Evolutionary conservation across 2,888 invertebrate species (phyloP).

Genomic region (Papilio gigon): DNA sequence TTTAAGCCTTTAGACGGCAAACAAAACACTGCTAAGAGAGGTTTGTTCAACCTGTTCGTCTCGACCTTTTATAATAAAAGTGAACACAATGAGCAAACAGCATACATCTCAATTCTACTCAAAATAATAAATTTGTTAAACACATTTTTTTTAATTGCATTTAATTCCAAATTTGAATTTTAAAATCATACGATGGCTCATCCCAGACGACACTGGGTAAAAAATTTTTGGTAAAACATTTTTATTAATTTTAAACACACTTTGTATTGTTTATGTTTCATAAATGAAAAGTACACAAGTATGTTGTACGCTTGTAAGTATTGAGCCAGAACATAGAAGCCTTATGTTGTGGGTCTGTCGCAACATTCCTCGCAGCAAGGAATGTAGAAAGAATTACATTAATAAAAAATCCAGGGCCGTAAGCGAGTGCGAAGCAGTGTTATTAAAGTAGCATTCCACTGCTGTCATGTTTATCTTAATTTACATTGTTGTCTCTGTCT

Average conservation of each 20-base stretch:
- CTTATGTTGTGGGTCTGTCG: conserved; percentile 55
- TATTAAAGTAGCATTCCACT: too few relatives aligned
- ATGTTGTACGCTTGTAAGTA: not conserved
- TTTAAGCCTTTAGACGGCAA: not conserved
- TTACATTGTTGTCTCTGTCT: too few relatives aligned
- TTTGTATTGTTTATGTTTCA: not conserved
- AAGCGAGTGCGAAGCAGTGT: conserved; percentile 33
- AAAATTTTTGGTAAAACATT: too few relatives aligned
- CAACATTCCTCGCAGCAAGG: conserved; percentile 56
- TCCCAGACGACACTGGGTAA: not conserved
- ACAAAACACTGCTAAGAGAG: not conserved
- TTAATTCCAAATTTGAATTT: not conserved
- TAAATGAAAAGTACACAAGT: not conserved
- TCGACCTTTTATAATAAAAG: conserved; percentile 10
- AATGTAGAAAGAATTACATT: conserved; percentile 60
- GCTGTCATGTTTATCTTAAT: too few relatives aligned
- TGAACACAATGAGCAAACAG: not conserved
- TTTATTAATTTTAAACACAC: too few relatives aligned
- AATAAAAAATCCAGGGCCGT: conserved; percentile 49
- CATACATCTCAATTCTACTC: not conserved
- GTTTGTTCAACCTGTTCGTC: conserved; percentile 8
- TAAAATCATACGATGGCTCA: too few relatives aligned
- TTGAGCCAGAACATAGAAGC: conserved; percentile 51
- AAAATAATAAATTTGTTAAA: not conserved
- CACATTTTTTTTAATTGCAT: not conserved